Conservation (phyloP, 2,797 vertebrate genomes). For the Antrozous pallidus region DNA sequence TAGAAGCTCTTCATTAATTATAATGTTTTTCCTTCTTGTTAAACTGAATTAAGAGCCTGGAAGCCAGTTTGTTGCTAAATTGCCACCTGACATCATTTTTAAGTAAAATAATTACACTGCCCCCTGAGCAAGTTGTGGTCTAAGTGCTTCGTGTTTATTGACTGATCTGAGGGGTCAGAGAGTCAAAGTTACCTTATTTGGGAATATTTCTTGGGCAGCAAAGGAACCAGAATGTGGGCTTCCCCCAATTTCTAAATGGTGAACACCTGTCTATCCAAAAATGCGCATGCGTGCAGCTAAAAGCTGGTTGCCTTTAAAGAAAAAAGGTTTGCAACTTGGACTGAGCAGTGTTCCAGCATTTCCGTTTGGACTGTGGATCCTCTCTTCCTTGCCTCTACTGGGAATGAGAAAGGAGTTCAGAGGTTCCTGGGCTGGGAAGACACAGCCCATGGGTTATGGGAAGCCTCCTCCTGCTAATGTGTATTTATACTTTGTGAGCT, state of each 20-base stretch:
- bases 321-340: neutral
- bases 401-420: constrained; percentile 71
- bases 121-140: constrained; percentile 62
- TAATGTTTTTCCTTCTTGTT: constrained; percentile 69
- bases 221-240: neutral
- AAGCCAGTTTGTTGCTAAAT: constrained; percentile 67
- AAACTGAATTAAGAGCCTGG: constrained; percentile 69
- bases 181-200: constrained; percentile 60
- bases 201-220: constrained; percentile 40
- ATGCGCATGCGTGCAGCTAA: neutral
- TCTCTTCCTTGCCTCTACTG: constrained; percentile 59
- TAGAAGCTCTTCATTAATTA: constrained; percentile 66
- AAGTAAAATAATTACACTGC: constrained; percentile 69
- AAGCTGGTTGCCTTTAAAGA: constrained; percentile 1
- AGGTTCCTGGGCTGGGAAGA: constrained; percentile 71
- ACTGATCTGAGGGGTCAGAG: constrained; percentile 60
- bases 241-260: neutral
- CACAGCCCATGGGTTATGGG: constrained; percentile 66
- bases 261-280: neutral
- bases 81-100: constrained; percentile 77
- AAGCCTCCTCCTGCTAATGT: constrained; percentile 73
- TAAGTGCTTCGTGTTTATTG: constrained; percentile 52
- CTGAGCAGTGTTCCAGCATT: constrained; percentile 32
- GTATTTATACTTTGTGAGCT: constrained; percentile 76
- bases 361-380: constrained; percentile 21